Base-by-base conservation (phyloP, 2,888 invertebrate genomes). In the Drosophila multiciliata region DNA sequence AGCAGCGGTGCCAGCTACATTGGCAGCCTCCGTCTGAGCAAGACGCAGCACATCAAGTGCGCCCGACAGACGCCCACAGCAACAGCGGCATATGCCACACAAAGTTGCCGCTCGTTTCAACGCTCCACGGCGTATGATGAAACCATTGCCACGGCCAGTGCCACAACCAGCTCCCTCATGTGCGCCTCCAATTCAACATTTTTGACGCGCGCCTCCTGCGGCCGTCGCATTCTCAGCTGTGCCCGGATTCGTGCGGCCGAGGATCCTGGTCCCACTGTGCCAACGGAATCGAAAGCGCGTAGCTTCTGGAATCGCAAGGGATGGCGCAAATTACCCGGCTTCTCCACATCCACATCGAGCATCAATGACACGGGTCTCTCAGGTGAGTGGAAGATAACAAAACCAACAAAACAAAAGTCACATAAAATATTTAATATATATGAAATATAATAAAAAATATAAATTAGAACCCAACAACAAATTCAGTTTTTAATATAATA, bases 1-100 rank as follows among this genome's bases (percentile, higher is more conserved):
- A 96, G 96, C 93, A 96, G 96, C 91, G 96, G 96, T 83, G 96
- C 96, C 80, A 97, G 96, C 93, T 96, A 96, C 93, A 96, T 95
- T 12, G 96, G 96, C 69, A 96, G 96, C 91, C 93, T 96, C 80
- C 94, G 96, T 67, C 87, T 93, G 65, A 92, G 92, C 67, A 93
- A 93, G 67, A 92, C 92, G 23, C 93, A 93, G 35, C 91, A 87
- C 75, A 83, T 91, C 49, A 85, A 91, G 69, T 90, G 89, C 38
- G 87, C 91, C 12, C 88, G 92, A 9, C 90, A 90, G 52, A 81
- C 82, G 40, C 66, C 72, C 32, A 66, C 73, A 17, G 66, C 61
- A 88, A 91, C 40, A 89, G 92, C 70, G 2, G 69, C 81, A 20
- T 91, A 89, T 66, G 91, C 87, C 62, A 89, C 91, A 45, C 91